phyloP scores from a whole-genome alignment of 2,797 vertebrate genomes.

The Rhinichthys osculus region DNA sequence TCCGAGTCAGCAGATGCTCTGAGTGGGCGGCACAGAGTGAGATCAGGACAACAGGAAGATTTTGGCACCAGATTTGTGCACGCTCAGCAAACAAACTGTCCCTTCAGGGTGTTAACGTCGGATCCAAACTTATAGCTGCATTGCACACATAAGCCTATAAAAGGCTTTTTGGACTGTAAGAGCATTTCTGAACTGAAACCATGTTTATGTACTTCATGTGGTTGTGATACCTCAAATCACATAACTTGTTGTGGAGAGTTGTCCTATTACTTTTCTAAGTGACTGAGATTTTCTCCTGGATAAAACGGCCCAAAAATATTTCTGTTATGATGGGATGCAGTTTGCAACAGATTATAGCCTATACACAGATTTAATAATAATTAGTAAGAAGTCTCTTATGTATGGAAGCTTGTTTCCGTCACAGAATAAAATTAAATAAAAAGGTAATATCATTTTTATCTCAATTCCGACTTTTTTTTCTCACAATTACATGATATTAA shows the following conservation, averaged over 20 bases:
- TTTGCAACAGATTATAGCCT: not conserved
- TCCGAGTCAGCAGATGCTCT: conserved; percentile 38
- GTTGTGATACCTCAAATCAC: not conserved
- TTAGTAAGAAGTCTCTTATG: no score
- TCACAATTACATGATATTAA: no score
- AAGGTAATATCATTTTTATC: no score
- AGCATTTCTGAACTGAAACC: not conserved
- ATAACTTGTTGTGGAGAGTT: not conserved
- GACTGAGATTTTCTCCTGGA: not conserved
- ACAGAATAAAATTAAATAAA: no score
- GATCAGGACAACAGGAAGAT: conserved; percentile 26
- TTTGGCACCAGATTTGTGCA: conserved; percentile 29
- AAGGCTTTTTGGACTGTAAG: not conserved
- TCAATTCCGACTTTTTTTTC: no score
- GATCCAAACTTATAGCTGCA: not conserved
- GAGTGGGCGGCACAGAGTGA: conserved; percentile 45
- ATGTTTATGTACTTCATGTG: not conserved
- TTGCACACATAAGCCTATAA: not conserved
- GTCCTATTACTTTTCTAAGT: not conserved
- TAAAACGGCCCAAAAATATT: not conserved
- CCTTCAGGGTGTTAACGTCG: not conserved
- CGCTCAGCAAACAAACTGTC: conserved; percentile 34
- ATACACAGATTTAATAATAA: no score
- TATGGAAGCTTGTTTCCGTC: no score
- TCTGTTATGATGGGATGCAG: not conserved